Evolutionary conservation across 2,888 invertebrate genomes (phyloP).

Genomic region (Andrena bucephala): DNA sequence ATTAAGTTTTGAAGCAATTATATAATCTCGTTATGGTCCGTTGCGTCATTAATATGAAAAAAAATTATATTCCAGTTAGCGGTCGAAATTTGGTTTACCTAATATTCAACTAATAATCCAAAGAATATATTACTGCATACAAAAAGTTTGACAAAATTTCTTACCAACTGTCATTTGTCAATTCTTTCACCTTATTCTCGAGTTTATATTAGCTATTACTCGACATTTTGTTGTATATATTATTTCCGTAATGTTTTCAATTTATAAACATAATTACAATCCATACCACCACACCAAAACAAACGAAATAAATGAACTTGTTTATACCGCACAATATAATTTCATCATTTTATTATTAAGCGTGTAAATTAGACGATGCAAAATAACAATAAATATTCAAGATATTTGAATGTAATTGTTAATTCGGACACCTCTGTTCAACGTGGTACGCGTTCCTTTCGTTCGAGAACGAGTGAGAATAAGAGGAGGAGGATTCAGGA

Average conservation of each 20-base stretch:
- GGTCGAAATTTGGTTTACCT: too few relatives aligned
- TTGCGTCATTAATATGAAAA: too few relatives aligned
- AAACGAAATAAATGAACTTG: neutral
- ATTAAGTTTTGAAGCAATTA: too few relatives aligned
- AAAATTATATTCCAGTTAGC: too few relatives aligned
- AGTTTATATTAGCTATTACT: neutral
- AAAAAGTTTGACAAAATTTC: too few relatives aligned
- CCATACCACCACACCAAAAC: neutral
- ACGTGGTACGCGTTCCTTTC: neutral
- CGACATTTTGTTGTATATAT: neutral
- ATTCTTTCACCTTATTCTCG: too few relatives aligned
- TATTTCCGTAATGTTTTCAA: neutral
- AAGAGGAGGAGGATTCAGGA: constrained; percentile 22
- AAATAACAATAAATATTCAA: too few relatives aligned
- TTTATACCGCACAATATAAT: neutral
- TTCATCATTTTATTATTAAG: neutral
- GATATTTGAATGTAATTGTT: constrained; percentile 1
- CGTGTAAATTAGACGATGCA: neutral
- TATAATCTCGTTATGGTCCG: too few relatives aligned
- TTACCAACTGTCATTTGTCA: too few relatives aligned
- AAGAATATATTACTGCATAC: too few relatives aligned
- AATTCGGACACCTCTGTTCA: constrained; percentile 18
- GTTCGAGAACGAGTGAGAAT: constrained; percentile 10
- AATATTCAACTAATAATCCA: too few relatives aligned
- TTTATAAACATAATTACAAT: too few relatives aligned